Evolutionary conservation across 2,797 vertebrate species (phyloP).

Genomic region (Trachops cirrhosus): DNA sequence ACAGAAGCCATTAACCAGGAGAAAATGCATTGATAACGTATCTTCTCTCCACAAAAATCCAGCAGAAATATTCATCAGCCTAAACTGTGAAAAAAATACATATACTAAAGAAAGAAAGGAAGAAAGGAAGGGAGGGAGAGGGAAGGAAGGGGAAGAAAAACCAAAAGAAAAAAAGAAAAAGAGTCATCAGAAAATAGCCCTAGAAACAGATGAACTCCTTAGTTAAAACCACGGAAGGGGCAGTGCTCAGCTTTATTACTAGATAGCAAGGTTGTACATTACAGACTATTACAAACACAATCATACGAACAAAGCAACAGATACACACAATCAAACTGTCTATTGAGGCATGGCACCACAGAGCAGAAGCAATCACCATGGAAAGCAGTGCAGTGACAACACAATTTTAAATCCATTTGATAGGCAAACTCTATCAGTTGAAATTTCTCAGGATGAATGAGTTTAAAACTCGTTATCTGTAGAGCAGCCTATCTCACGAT

Average conservation of each 20-base stretch:
- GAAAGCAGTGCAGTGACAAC: slow-evolving; percentile 77
- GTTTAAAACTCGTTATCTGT: slow-evolving; percentile 81
- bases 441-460: slow-evolving; percentile 80
- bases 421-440: slow-evolving; percentile 78
- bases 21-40: slow-evolving; percentile 58
- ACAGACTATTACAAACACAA: slow-evolving; percentile 73
- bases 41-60: slow-evolving; percentile 51
- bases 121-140: neutral
- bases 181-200: slow-evolving; percentile 46
- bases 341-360: slow-evolving; percentile 81
- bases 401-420: slow-evolving; percentile 82
- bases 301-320: slow-evolving; percentile 75
- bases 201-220: slow-evolving; percentile 11
- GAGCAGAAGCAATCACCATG: slow-evolving; percentile 78
- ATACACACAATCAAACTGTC: slow-evolving; percentile 79
- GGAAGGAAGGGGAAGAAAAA: neutral
- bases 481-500: slow-evolving; percentile 67
- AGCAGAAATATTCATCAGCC: slow-evolving; percentile 55
- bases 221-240: slow-evolving; percentile 66
- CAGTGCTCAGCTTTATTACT: slow-evolving; percentile 65
- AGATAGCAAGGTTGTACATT: slow-evolving; percentile 70
- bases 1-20: slow-evolving; percentile 47
- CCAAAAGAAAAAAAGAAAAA: neutral
- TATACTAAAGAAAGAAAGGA: neutral
- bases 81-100: neutral